These are phyloP conservation scores for Isotomurus palustris DNA, from an alignment of 2,888 invertebrate genomes.

Conservation along the genomic window DNA sequence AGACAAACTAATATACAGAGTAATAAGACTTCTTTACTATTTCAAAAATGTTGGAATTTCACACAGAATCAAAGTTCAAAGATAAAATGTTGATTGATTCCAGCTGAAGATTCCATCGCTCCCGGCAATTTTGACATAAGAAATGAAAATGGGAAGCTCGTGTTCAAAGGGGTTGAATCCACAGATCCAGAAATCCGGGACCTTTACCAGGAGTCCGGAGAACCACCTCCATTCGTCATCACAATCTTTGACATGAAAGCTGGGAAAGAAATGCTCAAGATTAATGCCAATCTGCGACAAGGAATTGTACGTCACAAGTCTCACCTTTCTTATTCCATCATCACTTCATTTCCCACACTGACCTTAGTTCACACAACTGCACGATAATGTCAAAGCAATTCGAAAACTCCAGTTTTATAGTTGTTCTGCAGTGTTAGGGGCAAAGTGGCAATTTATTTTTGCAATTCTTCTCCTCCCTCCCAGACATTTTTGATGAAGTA, in stretches of 20 bases:
- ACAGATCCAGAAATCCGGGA: constrained; percentile 28
- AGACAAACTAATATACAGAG: constrained; percentile 34
- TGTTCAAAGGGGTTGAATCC: constrained; percentile 32
- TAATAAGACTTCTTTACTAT: constrained; percentile 11
- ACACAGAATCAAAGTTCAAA: not conserved
- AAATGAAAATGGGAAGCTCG: constrained; percentile 29
- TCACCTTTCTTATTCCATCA: too few species aligned
- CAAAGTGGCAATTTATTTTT: too few species aligned
- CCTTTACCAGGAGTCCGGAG: constrained; percentile 21
- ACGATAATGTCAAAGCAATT: too few species aligned
- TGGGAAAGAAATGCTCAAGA: constrained; percentile 34
- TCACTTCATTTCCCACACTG: too few species aligned
- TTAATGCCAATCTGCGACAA: constrained; percentile 27
- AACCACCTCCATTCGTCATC: constrained; percentile 33
- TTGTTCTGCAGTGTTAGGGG: too few species aligned
- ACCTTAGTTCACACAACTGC: too few species aligned
- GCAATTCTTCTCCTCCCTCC: too few species aligned
- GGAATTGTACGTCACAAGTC: constrained; percentile 27
- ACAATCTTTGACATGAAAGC: constrained; percentile 34
- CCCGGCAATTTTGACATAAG: constrained; percentile 29
- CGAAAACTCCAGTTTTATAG: too few species aligned
- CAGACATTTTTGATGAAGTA: too few species aligned
- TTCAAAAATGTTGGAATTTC: not conserved
- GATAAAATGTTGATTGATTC: not conserved
- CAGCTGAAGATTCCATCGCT: constrained; percentile 17